Evolutionary conservation across 2,888 invertebrate species (phyloP), one percentile per base, ranked within the genome.

Genomic region (Latrodectus elegans): DNA sequence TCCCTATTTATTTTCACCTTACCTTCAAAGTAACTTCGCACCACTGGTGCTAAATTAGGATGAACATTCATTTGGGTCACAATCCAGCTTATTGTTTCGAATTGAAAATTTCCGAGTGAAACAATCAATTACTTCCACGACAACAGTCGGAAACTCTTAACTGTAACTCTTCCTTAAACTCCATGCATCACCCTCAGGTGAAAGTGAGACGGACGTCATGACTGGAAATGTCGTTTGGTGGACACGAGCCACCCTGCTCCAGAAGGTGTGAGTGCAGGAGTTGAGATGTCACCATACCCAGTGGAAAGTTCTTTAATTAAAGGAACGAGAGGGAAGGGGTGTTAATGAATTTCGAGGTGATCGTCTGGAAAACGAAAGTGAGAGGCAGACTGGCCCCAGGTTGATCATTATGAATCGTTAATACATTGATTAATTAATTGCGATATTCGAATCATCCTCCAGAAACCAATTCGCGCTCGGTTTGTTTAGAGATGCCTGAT

Each of bases 341-440:
- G 64, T 77, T 68, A 77, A 77, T 77, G 77, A 68, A 77, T 67
- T 77, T 77, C 68, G 51, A 53, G 53, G 49, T 52, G 68, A 53
- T 77, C 77, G 52, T 68, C n/a, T 14, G 52, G n/a, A 60, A 60
- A 10, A n/a, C 11, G 14, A 60, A 60, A 60, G 60, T 15, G 12
- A 60, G 12, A n/a, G 12, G 10, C 14, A n/a, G 10, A 6, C 12
- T 12, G n/a, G 15, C 60, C 60, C 60, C 60, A 60, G 68, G 64
- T 26, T 65, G 68, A 51, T 77, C 67, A 68, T 77, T 77, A 77
- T 77, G 77, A 68, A 53, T 65, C 68, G 68, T 77, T 77, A 77
- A 77, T 77, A 67, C 77, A 52, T 77, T 68, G 77, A 77, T 77
- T 77, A 77, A 77, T 77, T 77, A 60, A 60, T 38, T 60, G 60